Evolutionary conservation across 2,888 invertebrate species (phyloP).

Genomic region (Lithophane semibrunnea): DNA sequence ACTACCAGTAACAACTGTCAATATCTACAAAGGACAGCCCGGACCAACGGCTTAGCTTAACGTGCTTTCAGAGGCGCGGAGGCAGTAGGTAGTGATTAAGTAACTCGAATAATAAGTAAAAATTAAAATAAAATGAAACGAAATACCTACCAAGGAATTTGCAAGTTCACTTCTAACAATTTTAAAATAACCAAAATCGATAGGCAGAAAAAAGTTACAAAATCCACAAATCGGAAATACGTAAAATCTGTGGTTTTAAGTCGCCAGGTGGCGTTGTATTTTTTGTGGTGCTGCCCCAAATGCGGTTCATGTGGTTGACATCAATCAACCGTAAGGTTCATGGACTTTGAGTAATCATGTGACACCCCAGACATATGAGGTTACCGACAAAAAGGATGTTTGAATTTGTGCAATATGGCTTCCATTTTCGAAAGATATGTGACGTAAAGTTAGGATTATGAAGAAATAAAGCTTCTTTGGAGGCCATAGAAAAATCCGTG

Average conservation of each 20-base stretch:
- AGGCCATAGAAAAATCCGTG: not conserved
- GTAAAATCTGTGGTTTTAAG: constrained; percentile 69
- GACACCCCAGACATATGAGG: constrained; percentile 49
- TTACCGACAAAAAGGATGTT: constrained; percentile 55
- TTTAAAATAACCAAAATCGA: not conserved
- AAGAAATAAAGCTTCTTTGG: not conserved
- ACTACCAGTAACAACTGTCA: too few species aligned
- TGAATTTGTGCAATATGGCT: constrained; percentile 56
- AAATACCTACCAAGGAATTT: too few species aligned
- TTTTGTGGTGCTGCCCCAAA: constrained; percentile 77
- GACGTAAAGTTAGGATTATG: not conserved
- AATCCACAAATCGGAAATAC: constrained; percentile 76
- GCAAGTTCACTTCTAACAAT: not conserved
- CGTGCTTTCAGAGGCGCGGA: too few species aligned
- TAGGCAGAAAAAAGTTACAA: constrained; percentile 39
- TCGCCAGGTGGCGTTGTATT: constrained; percentile 79
- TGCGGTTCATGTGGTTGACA: constrained; percentile 85
- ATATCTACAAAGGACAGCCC: too few species aligned
- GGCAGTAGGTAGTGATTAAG: too few species aligned
- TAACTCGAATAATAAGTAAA: not conserved
- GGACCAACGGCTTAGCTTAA: too few species aligned
- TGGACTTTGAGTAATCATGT: constrained; percentile 52
- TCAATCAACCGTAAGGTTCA: constrained; percentile 76
- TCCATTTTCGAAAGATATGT: constrained; percentile 9
- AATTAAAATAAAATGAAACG: not conserved